A percentile compares a stretch with the other conserved stretches of the same genome.
Conservation (phyloP, 2,888 invertebrate genomes). For the Cephonodes hylas region DNA sequence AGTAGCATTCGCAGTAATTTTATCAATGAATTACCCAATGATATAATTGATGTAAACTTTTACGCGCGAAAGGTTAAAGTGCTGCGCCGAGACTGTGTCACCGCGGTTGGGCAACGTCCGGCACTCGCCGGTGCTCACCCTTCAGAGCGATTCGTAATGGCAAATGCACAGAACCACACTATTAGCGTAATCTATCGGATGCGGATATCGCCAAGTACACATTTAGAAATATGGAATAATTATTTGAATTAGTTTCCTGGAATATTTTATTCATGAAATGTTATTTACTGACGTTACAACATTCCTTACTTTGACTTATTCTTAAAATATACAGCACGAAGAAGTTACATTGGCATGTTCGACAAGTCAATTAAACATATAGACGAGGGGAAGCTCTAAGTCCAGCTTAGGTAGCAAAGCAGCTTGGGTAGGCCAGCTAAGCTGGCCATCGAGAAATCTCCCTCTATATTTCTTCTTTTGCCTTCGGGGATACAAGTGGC, state of each 20-base stretch:
- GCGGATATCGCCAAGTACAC: constrained; percentile 2
- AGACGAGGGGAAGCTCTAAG: no score
- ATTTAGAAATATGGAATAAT: neutral
- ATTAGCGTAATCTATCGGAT: neutral
- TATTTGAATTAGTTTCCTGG: neutral
- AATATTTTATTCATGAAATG: no score
- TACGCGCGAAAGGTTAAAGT: neutral
- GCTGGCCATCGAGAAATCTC: no score
- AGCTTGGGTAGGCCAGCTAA: no score
- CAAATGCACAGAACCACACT: neutral
- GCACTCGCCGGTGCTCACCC: neutral
- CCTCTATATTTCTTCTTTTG: no score
- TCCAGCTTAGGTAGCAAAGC: no score
- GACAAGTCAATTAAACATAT: no score
- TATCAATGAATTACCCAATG: neutral
- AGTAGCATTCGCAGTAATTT: neutral
- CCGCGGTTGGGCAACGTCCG: neutral
- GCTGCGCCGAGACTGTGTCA: neutral
- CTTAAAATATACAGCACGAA: no score
- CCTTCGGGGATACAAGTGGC: no score
- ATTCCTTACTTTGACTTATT: no score
- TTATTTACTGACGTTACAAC: no score
- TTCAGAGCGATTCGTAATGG: neutral
- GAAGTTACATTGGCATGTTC: no score
- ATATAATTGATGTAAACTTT: neutral